Evolutionary conservation across 2,113 vertebrate species (phyloP), one percentile per base, ranked within the genome.

Genomic region (Trichechus manatus): DNA sequence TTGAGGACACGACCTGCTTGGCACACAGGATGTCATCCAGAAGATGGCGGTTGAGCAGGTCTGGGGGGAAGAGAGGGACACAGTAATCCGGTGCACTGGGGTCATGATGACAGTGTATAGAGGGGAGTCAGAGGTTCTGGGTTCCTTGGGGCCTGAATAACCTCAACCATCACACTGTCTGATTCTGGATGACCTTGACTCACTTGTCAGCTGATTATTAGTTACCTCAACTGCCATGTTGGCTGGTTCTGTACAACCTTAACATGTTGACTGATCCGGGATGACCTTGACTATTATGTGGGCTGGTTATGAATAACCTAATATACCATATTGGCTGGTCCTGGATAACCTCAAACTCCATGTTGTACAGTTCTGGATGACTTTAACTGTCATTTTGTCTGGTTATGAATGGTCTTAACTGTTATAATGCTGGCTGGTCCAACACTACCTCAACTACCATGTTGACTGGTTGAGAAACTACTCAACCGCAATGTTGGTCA

Each of bases 11-110:
- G 1, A 97, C 44, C 44, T 27, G 33, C 94, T 97, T 97, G 82
- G 94, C 95, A 96, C 98, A 98, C 2, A 95, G 11, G 78, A 98
- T 96, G 56, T 98, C 97, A 96, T 98, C 98, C 39, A 97, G 82
- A 96, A 98, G 96, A 75, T 98, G 95, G 66, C 23, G 78, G n/a
- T 95, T 97, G 77, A 98, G 93, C 64, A 98, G 93, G 85, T 98
- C 97, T 98, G 11, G 53, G 42, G n/a, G 64, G 50, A 59, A 94
- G 19, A 96, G 66, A 94, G 47, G 74, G 39, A 93, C 11, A 74
- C 64, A n/a, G 27, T 94, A 25, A 94, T 68, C 63, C 84, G 72
- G 61, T 94, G 31, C 89, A 91, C 0, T 93, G n/a, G 59, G 44
- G 59, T 87, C 68, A 95, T 22, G 31, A 64, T 70, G 36, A 89